Evolutionary conservation across 2,888 invertebrate genomes (phyloP).

Genomic region (Uloborus plumipes): DNA sequence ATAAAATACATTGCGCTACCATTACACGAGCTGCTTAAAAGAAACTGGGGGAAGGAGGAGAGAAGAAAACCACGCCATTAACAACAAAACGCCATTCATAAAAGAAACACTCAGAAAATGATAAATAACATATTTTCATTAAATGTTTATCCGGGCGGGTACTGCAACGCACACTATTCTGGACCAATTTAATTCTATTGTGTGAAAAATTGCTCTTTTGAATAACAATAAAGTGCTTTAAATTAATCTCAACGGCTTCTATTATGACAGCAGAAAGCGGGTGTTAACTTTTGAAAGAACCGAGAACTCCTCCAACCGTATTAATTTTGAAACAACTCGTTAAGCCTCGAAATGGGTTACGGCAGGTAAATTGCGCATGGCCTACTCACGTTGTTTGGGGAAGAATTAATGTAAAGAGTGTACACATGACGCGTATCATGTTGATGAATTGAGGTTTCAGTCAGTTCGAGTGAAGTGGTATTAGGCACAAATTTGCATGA

Average conservation of each 20-base stretch:
- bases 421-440: no score
- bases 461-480: no score
- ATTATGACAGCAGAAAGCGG: conserved; percentile 44
- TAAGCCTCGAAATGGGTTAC: conserved; percentile 43
- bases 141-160: conserved; percentile 24
- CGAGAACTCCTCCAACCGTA: conserved; percentile 8
- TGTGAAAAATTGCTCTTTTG: conserved; percentile 53
- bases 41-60: background rate
- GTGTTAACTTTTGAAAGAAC: conserved; percentile 43
- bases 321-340: conserved; percentile 49
- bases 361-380: conserved; percentile 22
- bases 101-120: conserved; percentile 25
- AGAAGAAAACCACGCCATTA: conserved; percentile 21
- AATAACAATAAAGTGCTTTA: conserved; percentile 54
- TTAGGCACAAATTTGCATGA: no score
- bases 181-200: conserved; percentile 59
- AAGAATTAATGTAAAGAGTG: no score
- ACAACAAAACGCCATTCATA: conserved; percentile 14
- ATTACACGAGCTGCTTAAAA: no score
- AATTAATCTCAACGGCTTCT: conserved; percentile 52
- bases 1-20: no score
- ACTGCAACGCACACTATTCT: conserved; percentile 15
- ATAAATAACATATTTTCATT: conserved; percentile 52
- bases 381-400: no score
- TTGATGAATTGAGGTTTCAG: no score